Evolutionary conservation across 2,113 vertebrate genomes (phyloP).

Genomic region (Muntiacus reevesi): DNA sequence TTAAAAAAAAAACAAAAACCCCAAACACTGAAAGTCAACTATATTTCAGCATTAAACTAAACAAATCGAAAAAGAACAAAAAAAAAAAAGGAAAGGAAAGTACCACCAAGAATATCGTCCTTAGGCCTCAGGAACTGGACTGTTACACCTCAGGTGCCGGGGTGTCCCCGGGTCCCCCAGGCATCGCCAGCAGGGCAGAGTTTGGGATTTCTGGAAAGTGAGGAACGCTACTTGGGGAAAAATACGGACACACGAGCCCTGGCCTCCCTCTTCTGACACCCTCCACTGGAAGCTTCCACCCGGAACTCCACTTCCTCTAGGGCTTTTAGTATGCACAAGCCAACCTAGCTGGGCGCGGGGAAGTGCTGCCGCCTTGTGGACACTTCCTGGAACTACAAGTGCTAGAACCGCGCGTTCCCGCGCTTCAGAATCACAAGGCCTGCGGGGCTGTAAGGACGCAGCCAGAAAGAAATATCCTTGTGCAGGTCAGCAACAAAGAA

Average conservation of each 20-base stretch:
- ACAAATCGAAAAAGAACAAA: not conserved
- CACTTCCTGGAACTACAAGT: not conserved
- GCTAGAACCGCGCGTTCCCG: not conserved
- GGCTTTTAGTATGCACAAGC: not conserved
- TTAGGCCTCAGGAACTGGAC: not conserved
- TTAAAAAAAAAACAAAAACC: accelerated
- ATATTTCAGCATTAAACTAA: not conserved
- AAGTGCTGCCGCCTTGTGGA: not conserved
- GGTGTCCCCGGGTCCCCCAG: not conserved
- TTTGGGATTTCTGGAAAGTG: not conserved
- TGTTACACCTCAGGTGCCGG: not conserved
- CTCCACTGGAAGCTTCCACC: not conserved
- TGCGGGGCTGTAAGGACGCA: not conserved
- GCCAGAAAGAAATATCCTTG: not conserved
- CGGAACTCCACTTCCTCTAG: not conserved
- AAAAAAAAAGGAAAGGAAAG: not conserved
- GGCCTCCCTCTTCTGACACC: not conserved
- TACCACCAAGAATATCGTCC: not conserved
- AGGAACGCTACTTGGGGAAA: not conserved
- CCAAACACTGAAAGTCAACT: not conserved
- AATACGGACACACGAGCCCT: not conserved
- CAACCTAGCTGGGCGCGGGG: not conserved
- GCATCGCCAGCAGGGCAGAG: not conserved
- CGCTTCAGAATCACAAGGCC: not conserved
- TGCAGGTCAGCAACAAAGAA: not conserved